These are phyloP conservation scores for Onthophagus sagittarius DNA, from an alignment of 2,888 invertebrate genomes.

Conservation along the genomic window DNA sequence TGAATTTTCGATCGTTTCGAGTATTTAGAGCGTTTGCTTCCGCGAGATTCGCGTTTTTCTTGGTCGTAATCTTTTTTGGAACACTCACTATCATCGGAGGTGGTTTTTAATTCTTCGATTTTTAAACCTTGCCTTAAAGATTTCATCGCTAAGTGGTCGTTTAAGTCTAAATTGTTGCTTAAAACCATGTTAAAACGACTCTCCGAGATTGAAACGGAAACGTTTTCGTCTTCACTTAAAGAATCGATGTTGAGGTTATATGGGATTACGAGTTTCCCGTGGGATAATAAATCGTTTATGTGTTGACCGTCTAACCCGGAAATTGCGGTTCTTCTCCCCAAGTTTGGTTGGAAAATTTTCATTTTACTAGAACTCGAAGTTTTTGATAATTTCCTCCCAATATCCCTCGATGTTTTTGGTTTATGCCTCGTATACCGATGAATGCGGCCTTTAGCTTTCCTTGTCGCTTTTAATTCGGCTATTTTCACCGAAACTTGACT, in stretches of 20 bases:
- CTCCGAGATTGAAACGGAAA: conserved; percentile 47
- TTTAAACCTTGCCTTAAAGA: conserved; percentile 42
- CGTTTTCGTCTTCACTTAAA: conserved; percentile 47
- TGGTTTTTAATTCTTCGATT: conserved; percentile 37
- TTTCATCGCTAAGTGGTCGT: conserved; percentile 45
- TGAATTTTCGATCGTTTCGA: conserved; percentile 28
- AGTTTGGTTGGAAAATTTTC: conserved; percentile 56
- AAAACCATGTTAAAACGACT: conserved; percentile 38
- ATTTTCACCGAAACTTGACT: conserved; percentile 83
- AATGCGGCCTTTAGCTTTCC: conserved; percentile 52
- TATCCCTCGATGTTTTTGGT: conserved; percentile 35
- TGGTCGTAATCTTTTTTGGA: conserved; percentile 31
- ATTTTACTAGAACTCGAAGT: conserved; percentile 40
- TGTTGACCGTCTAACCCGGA: conserved; percentile 49
- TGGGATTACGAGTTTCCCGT: conserved; percentile 43
- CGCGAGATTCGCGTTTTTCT: conserved; percentile 36
- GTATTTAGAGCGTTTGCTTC: conserved; percentile 31
- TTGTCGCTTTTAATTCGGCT: conserved; percentile 72
- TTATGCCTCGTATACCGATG: conserved; percentile 25
- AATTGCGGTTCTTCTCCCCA: conserved; percentile 52
- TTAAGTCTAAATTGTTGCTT: conserved; percentile 44
- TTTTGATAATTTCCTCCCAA: conserved; percentile 31
- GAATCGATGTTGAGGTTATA: conserved; percentile 35
- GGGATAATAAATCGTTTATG: conserved; percentile 42
- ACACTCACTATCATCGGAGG: conserved; percentile 21